phyloP scores from a whole-genome alignment of 2,113 vertebrate species.

The Neopipo cinnamomea region DNA sequence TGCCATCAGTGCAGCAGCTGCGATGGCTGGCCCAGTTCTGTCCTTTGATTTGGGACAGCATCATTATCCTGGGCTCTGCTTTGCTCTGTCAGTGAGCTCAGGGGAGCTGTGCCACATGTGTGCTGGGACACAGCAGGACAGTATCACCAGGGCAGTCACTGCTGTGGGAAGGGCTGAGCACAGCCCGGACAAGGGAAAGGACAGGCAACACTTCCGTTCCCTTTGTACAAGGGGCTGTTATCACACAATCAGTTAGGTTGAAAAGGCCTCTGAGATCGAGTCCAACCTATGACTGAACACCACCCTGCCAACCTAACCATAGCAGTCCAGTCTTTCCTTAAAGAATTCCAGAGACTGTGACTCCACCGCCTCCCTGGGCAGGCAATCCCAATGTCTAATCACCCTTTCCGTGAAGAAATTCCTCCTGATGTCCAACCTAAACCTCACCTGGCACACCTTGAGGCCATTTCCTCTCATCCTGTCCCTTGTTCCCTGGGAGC shows the following conservation, averaged over 20 bases:
- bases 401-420: neutral
- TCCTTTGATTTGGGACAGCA: neutral
- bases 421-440: neutral
- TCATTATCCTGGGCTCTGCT: neutral
- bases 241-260: fast-evolving
- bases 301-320: neutral
- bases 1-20: neutral
- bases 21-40: neutral
- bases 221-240: neutral
- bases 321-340: neutral
- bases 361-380: neutral
- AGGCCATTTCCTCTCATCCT: too few relatives aligned
- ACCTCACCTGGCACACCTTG: neutral
- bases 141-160: fast-evolving
- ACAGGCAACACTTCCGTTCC: neutral
- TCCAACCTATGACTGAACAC: fast-evolving
- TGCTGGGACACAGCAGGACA: neutral
- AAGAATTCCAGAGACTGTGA: too few relatives aligned
- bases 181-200: neutral
- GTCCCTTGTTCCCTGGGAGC: neutral
- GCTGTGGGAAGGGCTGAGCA: neutral
- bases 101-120: neutral
- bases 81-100: neutral
- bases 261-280: neutral
- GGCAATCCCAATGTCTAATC: neutral